A percentile compares a stretch with the other conserved stretches of the same genome.
These are phyloP conservation scores for Drosophila ananassae DNA, from an alignment of 1,140 invertebrate species.

Conservation along the genomic window DNA sequence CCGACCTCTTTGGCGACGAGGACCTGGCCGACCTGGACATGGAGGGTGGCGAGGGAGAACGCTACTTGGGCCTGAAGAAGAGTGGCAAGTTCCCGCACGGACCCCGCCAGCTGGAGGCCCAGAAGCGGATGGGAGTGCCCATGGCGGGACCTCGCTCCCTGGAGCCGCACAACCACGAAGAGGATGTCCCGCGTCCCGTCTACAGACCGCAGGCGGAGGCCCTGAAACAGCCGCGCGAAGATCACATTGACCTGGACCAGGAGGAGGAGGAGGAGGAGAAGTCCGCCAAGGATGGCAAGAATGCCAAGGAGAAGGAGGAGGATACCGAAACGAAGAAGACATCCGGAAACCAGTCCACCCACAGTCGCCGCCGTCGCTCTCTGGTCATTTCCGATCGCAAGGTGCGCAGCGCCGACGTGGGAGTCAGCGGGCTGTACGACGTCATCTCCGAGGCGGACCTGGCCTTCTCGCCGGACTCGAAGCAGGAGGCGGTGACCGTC, in stretches of 20 bases:
- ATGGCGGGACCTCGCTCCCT: conserved; percentile 86
- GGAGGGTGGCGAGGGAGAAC: conserved; percentile 65
- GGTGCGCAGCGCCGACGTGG: conserved; percentile 91
- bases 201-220: conserved; percentile 76
- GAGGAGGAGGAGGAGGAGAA: conserved; percentile 26
- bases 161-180: conserved; percentile 48
- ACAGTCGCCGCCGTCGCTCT: conserved; percentile 86
- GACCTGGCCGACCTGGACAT: conserved; percentile 72
- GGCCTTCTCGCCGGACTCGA: conserved; percentile 93
- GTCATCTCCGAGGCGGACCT: conserved; percentile 96
- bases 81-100: conserved; percentile 92
- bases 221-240: conserved; percentile 59
- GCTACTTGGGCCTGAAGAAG: conserved; percentile 80
- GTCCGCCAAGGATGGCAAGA: conserved; percentile 25
- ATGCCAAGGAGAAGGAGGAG: conserved; percentile 24
- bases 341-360: conserved; percentile 17
- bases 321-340: conserved; percentile 14
- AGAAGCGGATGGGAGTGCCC: conserved; percentile 84
- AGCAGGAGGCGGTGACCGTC: conserved; percentile 92
- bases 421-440: conserved; percentile 93
- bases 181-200: conserved; percentile 64
- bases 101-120: conserved; percentile 88
- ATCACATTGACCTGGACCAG: conserved; percentile 78
- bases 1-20: conserved; percentile 75
- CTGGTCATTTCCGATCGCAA: conserved; percentile 89